Conservation (phyloP, 2,888 invertebrate genomes). For the Coleophora flavipennella region DNA sequence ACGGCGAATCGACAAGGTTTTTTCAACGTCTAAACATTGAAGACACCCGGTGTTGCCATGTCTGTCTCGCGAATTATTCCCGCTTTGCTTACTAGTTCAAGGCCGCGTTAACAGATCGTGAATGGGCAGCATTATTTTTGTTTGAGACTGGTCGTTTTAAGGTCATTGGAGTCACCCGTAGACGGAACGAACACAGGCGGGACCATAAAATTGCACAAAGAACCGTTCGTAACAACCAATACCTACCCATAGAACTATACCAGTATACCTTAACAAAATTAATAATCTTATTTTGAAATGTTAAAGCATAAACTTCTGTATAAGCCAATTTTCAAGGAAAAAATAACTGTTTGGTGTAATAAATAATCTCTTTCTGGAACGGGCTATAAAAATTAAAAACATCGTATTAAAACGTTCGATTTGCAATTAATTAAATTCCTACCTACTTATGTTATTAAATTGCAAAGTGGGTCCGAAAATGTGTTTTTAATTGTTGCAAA, state of each 20-base stretch:
- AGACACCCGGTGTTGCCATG: slow-evolving; percentile 40
- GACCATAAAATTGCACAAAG: slow-evolving; percentile 42
- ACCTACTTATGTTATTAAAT: slow-evolving; percentile 56
- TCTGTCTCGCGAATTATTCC: slow-evolving; percentile 48
- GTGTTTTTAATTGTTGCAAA: slow-evolving; percentile 53
- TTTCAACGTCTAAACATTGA: slow-evolving; percentile 21
- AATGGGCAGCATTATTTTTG: slow-evolving; percentile 60
- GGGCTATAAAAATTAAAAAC: slow-evolving; percentile 35
- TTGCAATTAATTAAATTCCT: slow-evolving; percentile 43
- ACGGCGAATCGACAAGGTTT: slow-evolving; percentile 45
- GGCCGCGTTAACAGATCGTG: slow-evolving; percentile 45
- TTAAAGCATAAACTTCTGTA: slow-evolving; percentile 6
- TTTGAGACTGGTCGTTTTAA: slow-evolving; percentile 57
- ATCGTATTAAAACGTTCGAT: slow-evolving; percentile 41
- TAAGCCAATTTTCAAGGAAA: no score
- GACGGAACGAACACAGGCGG: slow-evolving; percentile 36
- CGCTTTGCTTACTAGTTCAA: slow-evolving; percentile 64
- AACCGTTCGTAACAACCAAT: slow-evolving; percentile 5
- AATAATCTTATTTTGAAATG: slow-evolving; percentile 9
- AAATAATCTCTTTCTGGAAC: not conserved
- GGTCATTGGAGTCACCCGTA: slow-evolving; percentile 55
- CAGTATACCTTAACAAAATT: slow-evolving; percentile 10
- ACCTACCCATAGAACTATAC: slow-evolving; percentile 3
- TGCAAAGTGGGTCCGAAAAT: slow-evolving; percentile 40
- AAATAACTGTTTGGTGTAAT: no score